Evolutionary conservation across 1,140 invertebrate genomes (phyloP).

Genomic region (Samia ricini): DNA sequence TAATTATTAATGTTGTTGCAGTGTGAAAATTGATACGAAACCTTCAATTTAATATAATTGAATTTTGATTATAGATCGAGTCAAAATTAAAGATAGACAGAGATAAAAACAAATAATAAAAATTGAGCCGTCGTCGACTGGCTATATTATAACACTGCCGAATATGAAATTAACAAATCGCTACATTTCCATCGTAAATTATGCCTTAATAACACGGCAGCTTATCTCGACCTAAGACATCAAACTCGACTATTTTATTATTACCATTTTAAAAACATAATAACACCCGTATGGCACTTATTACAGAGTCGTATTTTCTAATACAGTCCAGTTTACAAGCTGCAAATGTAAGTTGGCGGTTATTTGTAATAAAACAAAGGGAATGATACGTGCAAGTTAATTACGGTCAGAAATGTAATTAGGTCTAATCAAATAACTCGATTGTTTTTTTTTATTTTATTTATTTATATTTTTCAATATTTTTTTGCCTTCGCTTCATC

Average conservation of each 20-base stretch:
- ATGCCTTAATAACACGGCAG: constrained; percentile 60
- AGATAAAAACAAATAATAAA: constrained; percentile 8
- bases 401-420: constrained; percentile 68
- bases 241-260: constrained; percentile 23
- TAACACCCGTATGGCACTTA: constrained; percentile 13
- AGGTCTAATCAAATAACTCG: constrained; percentile 69
- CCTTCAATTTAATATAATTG: neutral
- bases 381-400: constrained; percentile 68
- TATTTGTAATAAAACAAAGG: constrained; percentile 67
- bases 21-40: neutral
- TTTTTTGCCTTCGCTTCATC: constrained; percentile 29
- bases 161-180: constrained; percentile 70
- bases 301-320: constrained; percentile 32
- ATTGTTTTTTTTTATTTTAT: no score
- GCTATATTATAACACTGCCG: constrained; percentile 40
- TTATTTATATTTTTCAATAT: constrained; percentile 23
- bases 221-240: constrained; percentile 67
- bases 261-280: constrained; percentile 8
- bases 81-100: neutral
- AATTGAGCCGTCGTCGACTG: constrained; percentile 40
- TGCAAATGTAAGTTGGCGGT: constrained; percentile 28
- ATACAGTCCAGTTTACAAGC: constrained; percentile 4
- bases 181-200: constrained; percentile 70
- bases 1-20: no score
- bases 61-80: neutral